Conservation (phyloP, 2,888 invertebrate genomes). For the Dryocosmus kuriphilus region DNA sequence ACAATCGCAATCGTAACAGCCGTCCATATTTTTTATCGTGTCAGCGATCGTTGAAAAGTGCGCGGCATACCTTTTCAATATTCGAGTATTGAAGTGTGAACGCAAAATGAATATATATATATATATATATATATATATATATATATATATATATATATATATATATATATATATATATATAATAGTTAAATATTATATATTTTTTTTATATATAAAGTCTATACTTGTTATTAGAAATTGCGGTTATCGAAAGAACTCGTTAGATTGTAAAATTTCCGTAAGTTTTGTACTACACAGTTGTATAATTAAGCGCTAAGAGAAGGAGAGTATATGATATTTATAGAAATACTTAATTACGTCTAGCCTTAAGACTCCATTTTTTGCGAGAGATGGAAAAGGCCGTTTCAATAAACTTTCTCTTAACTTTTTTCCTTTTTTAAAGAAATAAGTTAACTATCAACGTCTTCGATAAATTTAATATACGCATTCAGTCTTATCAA, state of each 20-base stretch:
- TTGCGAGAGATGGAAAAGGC: conserved; percentile 50
- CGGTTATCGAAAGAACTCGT: conserved; percentile 67
- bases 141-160: conserved; percentile 52
- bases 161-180: too few species aligned
- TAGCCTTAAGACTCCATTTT: conserved; percentile 58
- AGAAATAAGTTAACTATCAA: conserved; percentile 46
- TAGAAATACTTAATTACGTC: conserved; percentile 63
- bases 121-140: conserved; percentile 59
- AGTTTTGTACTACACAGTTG: conserved; percentile 69
- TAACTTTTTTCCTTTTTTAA: conserved; percentile 50
- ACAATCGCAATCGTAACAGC: conserved; percentile 73
- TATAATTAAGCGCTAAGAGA: conserved; percentile 64
- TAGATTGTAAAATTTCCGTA: conserved; percentile 70
- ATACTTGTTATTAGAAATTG: conserved; percentile 72
- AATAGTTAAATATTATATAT: conserved; percentile 35
- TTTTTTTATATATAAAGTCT: conserved; percentile 73
- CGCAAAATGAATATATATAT: conserved; percentile 67
- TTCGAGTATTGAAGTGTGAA: conserved; percentile 56
- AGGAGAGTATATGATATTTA: conserved; percentile 65
- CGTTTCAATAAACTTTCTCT: conserved; percentile 56
- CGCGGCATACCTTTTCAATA: conserved; percentile 63
- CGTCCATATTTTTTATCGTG: conserved; percentile 69
- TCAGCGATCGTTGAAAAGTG: conserved; percentile 67
- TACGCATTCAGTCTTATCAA: conserved; percentile 1
- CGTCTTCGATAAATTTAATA: conserved; percentile 51